Percentiles rank a stretch among this genome's conserved stretches.
Conservation (phyloP, 2,888 invertebrate genomes). For the Amphipyra berbera region DNA sequence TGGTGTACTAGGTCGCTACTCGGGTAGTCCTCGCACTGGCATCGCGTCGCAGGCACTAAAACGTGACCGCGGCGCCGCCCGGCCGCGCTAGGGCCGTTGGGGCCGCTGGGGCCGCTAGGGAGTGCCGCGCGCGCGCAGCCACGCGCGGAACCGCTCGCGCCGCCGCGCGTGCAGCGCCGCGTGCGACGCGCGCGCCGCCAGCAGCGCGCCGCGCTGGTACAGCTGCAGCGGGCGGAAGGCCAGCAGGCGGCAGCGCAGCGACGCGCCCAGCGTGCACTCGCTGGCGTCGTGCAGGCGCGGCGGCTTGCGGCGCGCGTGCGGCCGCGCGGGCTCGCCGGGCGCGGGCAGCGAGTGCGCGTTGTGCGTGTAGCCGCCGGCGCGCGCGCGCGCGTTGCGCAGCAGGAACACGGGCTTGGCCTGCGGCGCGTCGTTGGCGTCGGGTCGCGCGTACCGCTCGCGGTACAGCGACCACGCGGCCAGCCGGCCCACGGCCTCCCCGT, state of each 20-base stretch:
- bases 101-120: no score
- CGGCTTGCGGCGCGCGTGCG: conserved; percentile 73
- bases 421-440: conserved; percentile 59
- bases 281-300: conserved; percentile 70
- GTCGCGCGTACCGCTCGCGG: conserved; percentile 42
- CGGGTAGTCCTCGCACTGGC: conserved; percentile 1
- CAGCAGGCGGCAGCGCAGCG: conserved; percentile 62
- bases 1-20: conserved; percentile 12
- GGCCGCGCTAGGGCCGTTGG: background rate
- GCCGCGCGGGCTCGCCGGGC: conserved; percentile 29
- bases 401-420: conserved; percentile 79
- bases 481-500: no score
- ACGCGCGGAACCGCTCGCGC: conserved; percentile 49
- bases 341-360: conserved; percentile 60
- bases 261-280: conserved; percentile 66
- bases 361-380: conserved; percentile 71
- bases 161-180: conserved; percentile 64
- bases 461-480: conserved; percentile 74
- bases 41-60: conserved; percentile 34
- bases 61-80: conserved; percentile 23
- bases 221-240: conserved; percentile 78
- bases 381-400: conserved; percentile 75
- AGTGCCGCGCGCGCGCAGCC: conserved; percentile 31
- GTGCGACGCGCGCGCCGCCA: conserved; percentile 73
- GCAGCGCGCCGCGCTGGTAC: conserved; percentile 78